Conservation (phyloP, 2,113 vertebrate species). For the Aphelocoma coerulescens region DNA sequence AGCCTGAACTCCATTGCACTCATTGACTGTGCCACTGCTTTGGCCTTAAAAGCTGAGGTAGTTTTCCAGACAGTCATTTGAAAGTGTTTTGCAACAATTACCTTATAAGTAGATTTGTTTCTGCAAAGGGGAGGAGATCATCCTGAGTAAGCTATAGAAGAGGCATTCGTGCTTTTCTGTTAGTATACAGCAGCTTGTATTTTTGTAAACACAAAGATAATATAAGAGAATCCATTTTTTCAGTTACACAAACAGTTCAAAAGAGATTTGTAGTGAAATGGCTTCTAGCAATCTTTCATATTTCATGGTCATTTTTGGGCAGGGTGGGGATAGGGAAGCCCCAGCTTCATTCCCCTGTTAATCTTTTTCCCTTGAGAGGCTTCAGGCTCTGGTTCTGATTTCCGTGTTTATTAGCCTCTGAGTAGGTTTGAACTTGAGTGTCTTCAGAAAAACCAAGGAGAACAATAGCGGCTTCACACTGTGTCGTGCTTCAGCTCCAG, state of each 20-base stretch:
- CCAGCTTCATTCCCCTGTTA: not conserved
- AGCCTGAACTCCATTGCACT: not conserved
- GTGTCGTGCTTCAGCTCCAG: not conserved
- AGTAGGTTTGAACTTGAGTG: not conserved
- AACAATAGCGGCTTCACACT: not conserved
- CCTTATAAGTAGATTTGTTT: not conserved
- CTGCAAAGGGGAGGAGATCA: not conserved
- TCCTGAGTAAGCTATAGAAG: not conserved
- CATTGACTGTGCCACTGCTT: not conserved
- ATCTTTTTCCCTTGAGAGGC: not conserved
- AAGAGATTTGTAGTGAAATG: not conserved
- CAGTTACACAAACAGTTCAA: not conserved
- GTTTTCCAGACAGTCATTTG: not conserved
- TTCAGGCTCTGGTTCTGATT: not conserved
- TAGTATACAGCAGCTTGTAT: not conserved
- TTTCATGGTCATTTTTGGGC: not conserved
- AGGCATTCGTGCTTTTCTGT: not conserved
- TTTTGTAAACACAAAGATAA: not conserved
- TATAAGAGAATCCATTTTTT: not conserved
- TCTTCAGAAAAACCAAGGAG: constrained; percentile 5
- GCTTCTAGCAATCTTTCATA: not conserved
- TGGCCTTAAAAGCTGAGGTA: not conserved
- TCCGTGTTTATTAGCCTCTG: not conserved
- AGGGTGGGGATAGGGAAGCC: fast-evolving
- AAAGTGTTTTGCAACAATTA: not conserved